Percentiles rank a stretch among this genome's conserved stretches.
Conservation (phyloP, 1,140 invertebrate genomes). For the Drosophila mayri region DNA sequence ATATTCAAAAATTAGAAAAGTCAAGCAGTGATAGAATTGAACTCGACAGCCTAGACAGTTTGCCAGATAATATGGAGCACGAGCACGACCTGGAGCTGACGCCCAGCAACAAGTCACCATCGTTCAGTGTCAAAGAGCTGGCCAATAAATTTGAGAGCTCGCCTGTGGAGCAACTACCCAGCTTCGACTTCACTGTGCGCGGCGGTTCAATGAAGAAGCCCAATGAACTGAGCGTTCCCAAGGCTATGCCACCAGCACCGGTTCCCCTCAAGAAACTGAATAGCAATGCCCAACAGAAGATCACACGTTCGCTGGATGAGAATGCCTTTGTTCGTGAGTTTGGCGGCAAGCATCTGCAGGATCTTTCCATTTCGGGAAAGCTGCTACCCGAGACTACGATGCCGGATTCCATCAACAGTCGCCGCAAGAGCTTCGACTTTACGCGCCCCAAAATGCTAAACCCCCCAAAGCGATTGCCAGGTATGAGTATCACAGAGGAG, state of each 20-base stretch:
- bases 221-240: conserved; percentile 64
- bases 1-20: conserved; percentile 21
- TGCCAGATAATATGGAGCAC: conserved; percentile 68
- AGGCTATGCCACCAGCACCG: conserved; percentile 45
- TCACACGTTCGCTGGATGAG: conserved; percentile 90
- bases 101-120: conserved; percentile 72
- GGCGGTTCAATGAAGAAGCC: conserved; percentile 71
- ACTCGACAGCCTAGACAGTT: conserved; percentile 78
- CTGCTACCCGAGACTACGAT: conserved; percentile 63
- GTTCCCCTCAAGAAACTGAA: conserved; percentile 85
- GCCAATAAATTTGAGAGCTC: conserved; percentile 87
- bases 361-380: conserved; percentile 71
- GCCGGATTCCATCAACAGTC: conserved; percentile 72
- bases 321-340: conserved; percentile 89
- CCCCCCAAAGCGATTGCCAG: conserved; percentile 87
- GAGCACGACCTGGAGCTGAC: conserved; percentile 27
- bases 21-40: conserved; percentile 68
- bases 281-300: conserved; percentile 87
- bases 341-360: conserved; percentile 84
- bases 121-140: conserved; percentile 86
- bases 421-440: conserved; percentile 84
- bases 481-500: conserved; percentile 85
- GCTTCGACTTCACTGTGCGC: conserved; percentile 76
- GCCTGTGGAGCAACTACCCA: conserved; percentile 84
- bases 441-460: conserved; percentile 86